Percentiles rank a stretch among this genome's conserved stretches.
These are phyloP conservation scores for Craterocephalus amniculus DNA, from an alignment of 2,797 vertebrate species.

Conservation along the genomic window DNA sequence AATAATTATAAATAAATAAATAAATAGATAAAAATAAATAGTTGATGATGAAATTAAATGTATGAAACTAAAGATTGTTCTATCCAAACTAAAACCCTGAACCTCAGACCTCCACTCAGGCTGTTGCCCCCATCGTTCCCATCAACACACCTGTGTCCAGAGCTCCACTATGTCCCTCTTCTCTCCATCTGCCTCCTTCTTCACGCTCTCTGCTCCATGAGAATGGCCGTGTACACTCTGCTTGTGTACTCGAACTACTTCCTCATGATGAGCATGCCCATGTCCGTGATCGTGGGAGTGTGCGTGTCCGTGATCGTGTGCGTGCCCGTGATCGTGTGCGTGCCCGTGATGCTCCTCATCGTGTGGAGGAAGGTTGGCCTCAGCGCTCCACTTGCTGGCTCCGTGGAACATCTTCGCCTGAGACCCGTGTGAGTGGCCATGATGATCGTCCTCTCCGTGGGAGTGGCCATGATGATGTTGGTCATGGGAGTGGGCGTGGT, in stretches of 20 bases:
- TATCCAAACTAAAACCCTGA: neutral
- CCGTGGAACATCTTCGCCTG: constrained; percentile 83
- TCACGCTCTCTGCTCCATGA: constrained; percentile 52
- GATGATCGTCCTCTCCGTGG: constrained; percentile 70
- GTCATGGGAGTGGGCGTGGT: constrained; percentile 56
- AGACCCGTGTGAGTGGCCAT: constrained; percentile 61
- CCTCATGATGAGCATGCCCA: constrained; percentile 46
- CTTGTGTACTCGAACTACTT: constrained; percentile 44
- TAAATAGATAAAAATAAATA: too few species aligned
- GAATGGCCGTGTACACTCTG: constrained; percentile 48
- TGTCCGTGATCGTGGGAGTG: constrained; percentile 21
- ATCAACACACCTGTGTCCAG: constrained; percentile 86
- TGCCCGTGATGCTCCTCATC: constrained; percentile 67
- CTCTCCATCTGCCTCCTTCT: constrained; percentile 67
- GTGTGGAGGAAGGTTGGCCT: constrained; percentile 71
- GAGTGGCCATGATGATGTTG: constrained; percentile 73
- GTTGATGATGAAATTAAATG: too few species aligned
- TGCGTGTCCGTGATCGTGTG: constrained; percentile 11
- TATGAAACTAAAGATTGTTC: neutral
- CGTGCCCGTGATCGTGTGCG: neutral
- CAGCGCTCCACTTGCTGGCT: constrained; percentile 84
- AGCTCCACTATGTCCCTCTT: constrained; percentile 84
- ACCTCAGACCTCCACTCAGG: neutral
- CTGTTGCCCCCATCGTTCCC: neutral
- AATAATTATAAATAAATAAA: too few species aligned